Evolutionary conservation across 2,797 vertebrate genomes (phyloP), one percentile per base, ranked within the genome.

Genomic region (Acanthurus lineatus): DNA sequence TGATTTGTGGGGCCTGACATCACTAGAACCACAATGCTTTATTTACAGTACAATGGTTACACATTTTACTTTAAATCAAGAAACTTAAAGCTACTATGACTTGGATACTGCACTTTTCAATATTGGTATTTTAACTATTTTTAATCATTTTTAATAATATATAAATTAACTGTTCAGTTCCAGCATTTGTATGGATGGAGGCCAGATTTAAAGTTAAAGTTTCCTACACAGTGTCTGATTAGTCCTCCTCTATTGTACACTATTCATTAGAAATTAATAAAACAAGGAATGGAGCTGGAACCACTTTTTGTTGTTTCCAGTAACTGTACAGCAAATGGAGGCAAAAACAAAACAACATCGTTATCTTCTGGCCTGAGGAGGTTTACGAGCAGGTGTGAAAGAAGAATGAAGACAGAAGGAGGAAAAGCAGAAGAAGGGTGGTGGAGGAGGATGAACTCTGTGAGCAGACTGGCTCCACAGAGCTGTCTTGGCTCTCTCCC

Each of bases 351-450:
- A 91, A 92, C 86, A 93, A 87, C 85, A 84, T 92, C 48, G 82
- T 93, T 93, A 94, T 89, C 83, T 84, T 78, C 83, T 70, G 88
- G 89, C 91, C 86, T 68, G 77, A 86, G 90, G 87, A 90, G 68
- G 89, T 93, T 93, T 94, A 94, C 85, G 86, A 91, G 89, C 91
- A 91, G 89, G 91, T 92, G 89, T 91, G 89, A 90, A 90, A 82
- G 83, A 90, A 76, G 76, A 87, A 89, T 65, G 79, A 86, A 83
- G 85, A 83, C 22, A 22, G 81, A 64, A 70, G 54, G 56, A 77
- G 71, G 77, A 81, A 79, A 72, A 70, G 79, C 72, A 38, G 74
- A 69, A 72, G 68, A 73, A 77, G 69, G 76, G 53, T 40, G 73
- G 45, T 69, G 57, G 72, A 64, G 59, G 56, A 48, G 45, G 66